Conservation (phyloP, 2,888 invertebrate species). For the Heliconius ethilla region DNA sequence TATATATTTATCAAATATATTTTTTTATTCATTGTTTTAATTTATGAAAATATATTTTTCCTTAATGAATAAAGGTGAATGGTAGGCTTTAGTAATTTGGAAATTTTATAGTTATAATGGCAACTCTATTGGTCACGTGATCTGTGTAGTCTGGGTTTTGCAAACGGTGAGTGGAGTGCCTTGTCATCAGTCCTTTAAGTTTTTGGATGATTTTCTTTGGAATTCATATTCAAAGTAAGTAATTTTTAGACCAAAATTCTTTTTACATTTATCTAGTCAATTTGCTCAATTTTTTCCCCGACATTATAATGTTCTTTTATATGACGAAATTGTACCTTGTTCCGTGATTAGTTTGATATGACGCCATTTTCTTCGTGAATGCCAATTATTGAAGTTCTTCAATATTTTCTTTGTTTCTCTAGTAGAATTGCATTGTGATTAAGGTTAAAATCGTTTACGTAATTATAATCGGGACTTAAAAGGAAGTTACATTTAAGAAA, state of each 20-base stretch:
- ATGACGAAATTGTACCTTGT: constrained; percentile 81
- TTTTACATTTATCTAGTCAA: constrained; percentile 61
- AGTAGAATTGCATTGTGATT: constrained; percentile 26
- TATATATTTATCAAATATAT: too few species aligned
- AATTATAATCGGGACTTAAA: constrained; percentile 10
- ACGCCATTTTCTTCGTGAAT: constrained; percentile 83
- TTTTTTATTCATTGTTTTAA: too few species aligned
- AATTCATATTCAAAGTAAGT: constrained; percentile 82
- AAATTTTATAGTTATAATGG: constrained; percentile 38
- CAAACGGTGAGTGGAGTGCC: constrained; percentile 83
- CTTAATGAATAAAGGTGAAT: not conserved
- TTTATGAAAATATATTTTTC: too few species aligned
- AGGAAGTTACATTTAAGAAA: constrained; percentile 9
- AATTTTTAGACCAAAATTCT: constrained; percentile 66
- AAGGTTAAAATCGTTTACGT: constrained; percentile 8
- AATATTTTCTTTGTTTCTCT: constrained; percentile 61
- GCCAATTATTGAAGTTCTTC: constrained; percentile 78
- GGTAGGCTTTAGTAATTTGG: not conserved
- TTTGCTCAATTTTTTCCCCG: constrained; percentile 65
- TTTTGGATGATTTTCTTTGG: constrained; percentile 82
- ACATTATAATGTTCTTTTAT: constrained; percentile 65
- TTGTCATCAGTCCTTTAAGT: constrained; percentile 81
- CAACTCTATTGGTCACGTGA: constrained; percentile 58
- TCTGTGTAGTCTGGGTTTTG: constrained; percentile 71
- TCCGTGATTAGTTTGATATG: constrained; percentile 82